Base-by-base conservation (phyloP, 2,113 vertebrate species). In the Amazona vittata region DNA sequence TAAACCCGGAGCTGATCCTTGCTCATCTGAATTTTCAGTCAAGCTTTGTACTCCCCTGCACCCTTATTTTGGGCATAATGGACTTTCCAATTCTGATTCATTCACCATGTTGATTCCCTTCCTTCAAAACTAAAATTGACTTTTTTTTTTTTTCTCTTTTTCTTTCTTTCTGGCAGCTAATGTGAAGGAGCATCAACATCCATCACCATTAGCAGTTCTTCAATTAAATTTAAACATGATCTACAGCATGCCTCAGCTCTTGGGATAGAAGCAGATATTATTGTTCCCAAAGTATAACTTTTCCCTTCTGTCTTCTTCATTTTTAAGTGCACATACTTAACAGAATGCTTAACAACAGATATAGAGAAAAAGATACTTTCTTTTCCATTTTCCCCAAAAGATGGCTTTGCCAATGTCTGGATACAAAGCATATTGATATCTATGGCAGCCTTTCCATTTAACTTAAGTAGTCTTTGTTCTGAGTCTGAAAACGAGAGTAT, bases 161-260 rank as follows among this genome's bases (percentile, higher is more conserved):
- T 62, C 24, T 85, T 91, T 63, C 75, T 86, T 76, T 89, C 77
- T 95, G 39, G 39, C 73, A 62, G 41, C 87, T 96, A 43, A 79
- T 85, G n/a, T 63, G 75, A 91, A 67, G 39, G 31, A 96, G 69
- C 11, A 90, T 46, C 12, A 14, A 17, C 81, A 96, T 97, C 90
- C 83, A 94, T 93, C 78, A 90, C 18, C 50, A 35, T 82, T 83
- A 95, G 60, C 31, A 89, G n/a, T 64, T 93, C 53, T 96, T 70
- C 69, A 93, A 55, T 57, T 93, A 75, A 85, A 94, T 94, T 83
- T 94, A 95, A 55, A 85, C 26, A 5, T 65, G 63, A 95, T 86
- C 52, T 78, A 64, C 64, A 85, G 57, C 70, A 75, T 74, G 63
- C 64, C 57, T 62, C 9, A 29, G 22, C 31, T n/a, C 69, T 87